Evolutionary conservation across 2,888 invertebrate genomes (phyloP), one percentile per base, ranked within the genome.

Genomic region (Iselma pallidipennis): DNA sequence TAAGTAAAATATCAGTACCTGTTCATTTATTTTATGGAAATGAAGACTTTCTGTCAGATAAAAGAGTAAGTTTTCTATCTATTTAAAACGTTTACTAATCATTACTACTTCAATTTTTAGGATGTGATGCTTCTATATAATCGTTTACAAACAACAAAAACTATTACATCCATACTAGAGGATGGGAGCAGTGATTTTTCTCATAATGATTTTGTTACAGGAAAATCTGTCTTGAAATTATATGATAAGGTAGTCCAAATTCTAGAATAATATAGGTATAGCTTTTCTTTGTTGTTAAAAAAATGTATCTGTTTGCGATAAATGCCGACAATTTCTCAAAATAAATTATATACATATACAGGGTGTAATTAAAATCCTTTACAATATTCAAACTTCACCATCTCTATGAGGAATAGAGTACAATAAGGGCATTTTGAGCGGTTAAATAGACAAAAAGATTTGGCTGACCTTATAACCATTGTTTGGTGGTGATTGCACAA

Each of bases 11-110:
- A 51, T n/a, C n/a, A n/a, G n/a, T n/a, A n/a, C n/a, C n/a, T n/a
- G n/a, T n/a, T n/a, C n/a, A n/a, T n/a, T n/a, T 91, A 31, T 86
- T 88, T 56, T 88, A 86, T 72, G 85, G 86, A 7, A 81, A 86
- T 33, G 88, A 90, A 66, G 93, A 92, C 78, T 89, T 88, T 86
- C 78, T 92, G 1, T 84, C 91, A 0, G 85, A 86, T 66, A 82
- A 85, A 26, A 63, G 66, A 65, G 84, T 84, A 76, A 73, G 70
- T 65, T n/a, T n/a, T n/a, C n/a, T n/a, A n/a, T n/a, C n/a, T 19
- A 54, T n/a, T n/a, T n/a, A n/a, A n/a, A n/a, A 0, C 4, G 1
- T 9, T 45, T 12, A 2, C 9, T 0, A 42, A 19, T 23, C 4
- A n/a, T 42, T 1, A 7, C 4, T 19, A 10, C 0, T 10, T 10